These are phyloP conservation scores for Tortricodes alternella DNA, from an alignment of 2,888 invertebrate species.

Conservation along the genomic window DNA sequence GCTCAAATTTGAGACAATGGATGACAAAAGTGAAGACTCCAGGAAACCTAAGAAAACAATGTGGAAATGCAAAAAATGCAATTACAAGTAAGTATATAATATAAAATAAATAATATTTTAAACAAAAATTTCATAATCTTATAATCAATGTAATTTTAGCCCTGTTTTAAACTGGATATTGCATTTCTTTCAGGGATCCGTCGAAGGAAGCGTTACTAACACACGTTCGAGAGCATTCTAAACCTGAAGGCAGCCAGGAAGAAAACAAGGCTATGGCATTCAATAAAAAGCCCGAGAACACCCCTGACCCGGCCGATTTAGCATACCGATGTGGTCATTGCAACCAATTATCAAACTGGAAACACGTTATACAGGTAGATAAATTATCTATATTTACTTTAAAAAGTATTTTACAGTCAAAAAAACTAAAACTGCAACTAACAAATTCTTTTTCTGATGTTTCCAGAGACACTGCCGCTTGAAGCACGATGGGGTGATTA, in stretches of 20 bases:
- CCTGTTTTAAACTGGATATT: neutral
- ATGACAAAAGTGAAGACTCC: conserved; percentile 55
- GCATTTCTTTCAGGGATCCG: conserved; percentile 63
- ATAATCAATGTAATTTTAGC: neutral
- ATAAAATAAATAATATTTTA: neutral
- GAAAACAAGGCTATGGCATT: conserved; percentile 40
- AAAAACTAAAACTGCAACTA: neutral
- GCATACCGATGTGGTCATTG: conserved; percentile 90
- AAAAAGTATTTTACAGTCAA: neutral
- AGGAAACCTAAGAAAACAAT: conserved; percentile 86
- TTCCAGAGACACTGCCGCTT: conserved; percentile 89
- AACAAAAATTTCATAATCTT: too few species aligned
- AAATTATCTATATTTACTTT: neutral
- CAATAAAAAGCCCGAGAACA: conserved; percentile 60
- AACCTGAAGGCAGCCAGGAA: conserved; percentile 45
- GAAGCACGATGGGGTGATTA: conserved; percentile 89
- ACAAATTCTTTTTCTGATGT: conserved; percentile 9
- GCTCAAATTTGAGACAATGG: conserved; percentile 53
- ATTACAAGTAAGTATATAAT: conserved; percentile 87
- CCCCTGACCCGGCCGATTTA: conserved; percentile 69
- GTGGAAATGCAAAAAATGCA: conserved; percentile 96
- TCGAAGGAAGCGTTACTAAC: conserved; percentile 75
- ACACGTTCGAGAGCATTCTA: conserved; percentile 74
- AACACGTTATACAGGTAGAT: conserved; percentile 92
- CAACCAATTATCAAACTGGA: conserved; percentile 92